Evolutionary conservation across 1,140 invertebrate genomes (phyloP).

Genomic region (Halesus radiatus): DNA sequence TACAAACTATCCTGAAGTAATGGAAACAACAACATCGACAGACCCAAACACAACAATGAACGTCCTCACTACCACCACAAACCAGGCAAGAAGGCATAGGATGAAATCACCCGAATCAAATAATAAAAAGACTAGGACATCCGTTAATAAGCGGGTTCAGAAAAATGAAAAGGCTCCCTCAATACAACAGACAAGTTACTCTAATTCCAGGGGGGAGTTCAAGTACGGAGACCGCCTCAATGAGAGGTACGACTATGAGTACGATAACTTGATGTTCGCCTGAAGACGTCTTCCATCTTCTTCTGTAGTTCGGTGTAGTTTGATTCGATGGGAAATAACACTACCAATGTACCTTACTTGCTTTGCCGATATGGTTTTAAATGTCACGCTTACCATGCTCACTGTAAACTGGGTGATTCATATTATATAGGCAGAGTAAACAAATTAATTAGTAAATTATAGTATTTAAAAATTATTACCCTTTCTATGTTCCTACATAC

Average conservation of each 20-base stretch:
- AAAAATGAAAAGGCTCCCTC: background rate
- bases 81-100: slow-evolving; percentile 19
- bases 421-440: background rate
- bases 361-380: background rate
- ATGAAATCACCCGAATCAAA: slow-evolving; percentile 29
- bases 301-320: background rate
- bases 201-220: slow-evolving; percentile 44
- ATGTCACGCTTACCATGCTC: no score
- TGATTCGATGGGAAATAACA: background rate
- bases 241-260: background rate
- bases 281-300: background rate
- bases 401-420: background rate
- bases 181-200: background rate
- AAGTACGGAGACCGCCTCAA: slow-evolving; percentile 51
- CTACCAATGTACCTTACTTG: background rate
- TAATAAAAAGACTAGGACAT: background rate
- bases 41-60: background rate
- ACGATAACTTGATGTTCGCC: background rate
- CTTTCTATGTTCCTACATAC: background rate
- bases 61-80: background rate
- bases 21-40: slow-evolving; percentile 1
- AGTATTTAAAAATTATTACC: no score
- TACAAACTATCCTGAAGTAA: background rate
- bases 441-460: background rate
- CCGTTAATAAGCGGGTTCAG: background rate